Evolutionary conservation across 2,797 vertebrate species (phyloP), one percentile per base, ranked within the genome.

Genomic region (Phoeniculus purpureus): DNA sequence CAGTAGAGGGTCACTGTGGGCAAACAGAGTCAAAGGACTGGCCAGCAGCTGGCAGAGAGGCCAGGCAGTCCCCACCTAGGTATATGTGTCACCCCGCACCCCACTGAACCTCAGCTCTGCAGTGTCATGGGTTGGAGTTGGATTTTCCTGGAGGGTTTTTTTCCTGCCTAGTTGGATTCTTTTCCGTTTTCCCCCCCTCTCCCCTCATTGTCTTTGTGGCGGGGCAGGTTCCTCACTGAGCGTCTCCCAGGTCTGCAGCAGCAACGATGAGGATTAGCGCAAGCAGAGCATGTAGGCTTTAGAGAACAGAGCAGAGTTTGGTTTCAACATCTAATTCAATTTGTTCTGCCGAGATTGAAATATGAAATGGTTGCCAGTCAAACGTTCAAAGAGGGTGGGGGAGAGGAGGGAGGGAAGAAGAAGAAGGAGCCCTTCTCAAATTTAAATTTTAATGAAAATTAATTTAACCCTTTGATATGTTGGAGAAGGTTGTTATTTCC

Each of bases 331-430:
- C 97, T 97, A 97, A 98, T 98, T 98, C 97, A 97, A 97, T 98
- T 97, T 97, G 97, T 98, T 98, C 97, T 97, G 97, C 97, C 34
- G 96, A 97, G 97, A 98, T 97, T 97, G 97, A 97, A 97, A 97
- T 97, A 97, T 96, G 97, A 97, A 98, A 98, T 97, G 96, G 97
- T 97, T 97, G 97, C 97, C 97, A 98, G 97, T 98, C 97, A 97
- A 84, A 97, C 50, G 95, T 97, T 97, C 96, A 96, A 96, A 97
- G 96, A 68, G 92, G 77, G 89, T 60, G 81, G 94, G 96, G 68
- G 92, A 75, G 87, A 62, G 81, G 94, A 82, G 90, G 93, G 78
- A 47, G 32, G 76, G 16, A 43, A 87, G 95, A 90, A 91, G 32
- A 91, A 37, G 79, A 94, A 86, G 81, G 85, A 91, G 86, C 93